Evolutionary conservation across 2,113 vertebrate genomes (phyloP).

Genomic region (Lichenostomus cassidix): DNA sequence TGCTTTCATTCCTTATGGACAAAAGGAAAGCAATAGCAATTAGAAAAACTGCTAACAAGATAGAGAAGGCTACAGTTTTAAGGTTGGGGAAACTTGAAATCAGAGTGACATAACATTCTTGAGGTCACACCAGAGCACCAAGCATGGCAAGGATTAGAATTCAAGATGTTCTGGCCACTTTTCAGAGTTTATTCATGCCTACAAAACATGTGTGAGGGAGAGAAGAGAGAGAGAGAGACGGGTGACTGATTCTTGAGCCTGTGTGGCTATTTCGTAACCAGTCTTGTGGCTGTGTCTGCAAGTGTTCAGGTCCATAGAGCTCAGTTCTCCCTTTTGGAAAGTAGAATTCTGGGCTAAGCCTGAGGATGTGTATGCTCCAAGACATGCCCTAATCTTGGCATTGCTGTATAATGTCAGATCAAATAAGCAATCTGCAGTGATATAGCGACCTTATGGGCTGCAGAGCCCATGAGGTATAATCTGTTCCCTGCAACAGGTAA

Average conservation of each 20-base stretch:
- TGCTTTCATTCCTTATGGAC: not conserved
- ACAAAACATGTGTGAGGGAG: not conserved
- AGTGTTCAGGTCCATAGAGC: not conserved
- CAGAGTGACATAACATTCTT: not conserved
- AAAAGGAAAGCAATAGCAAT: not conserved
- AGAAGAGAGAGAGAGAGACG: not conserved
- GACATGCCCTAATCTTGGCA: not conserved
- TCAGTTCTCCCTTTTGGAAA: not conserved
- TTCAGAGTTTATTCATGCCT: not conserved
- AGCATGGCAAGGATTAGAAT: not conserved
- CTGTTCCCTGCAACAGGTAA: not conserved
- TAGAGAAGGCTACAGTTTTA: not conserved
- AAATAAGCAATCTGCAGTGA: not conserved
- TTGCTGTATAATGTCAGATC: not conserved
- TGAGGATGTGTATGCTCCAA: not conserved
- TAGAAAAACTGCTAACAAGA: not conserved
- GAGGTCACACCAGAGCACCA: not conserved
- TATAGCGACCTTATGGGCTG: not conserved
- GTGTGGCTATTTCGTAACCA: not conserved
- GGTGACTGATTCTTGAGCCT: not conserved
- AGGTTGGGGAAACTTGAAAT: not conserved
- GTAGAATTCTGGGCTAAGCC: not conserved
- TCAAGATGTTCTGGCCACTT: not conserved
- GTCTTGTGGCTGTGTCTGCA: not conserved
- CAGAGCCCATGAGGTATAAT: not conserved